Percentiles rank a stretch among this genome's conserved stretches.
Conservation (phyloP, 2,888 invertebrate species). For the Muscina levida region DNA sequence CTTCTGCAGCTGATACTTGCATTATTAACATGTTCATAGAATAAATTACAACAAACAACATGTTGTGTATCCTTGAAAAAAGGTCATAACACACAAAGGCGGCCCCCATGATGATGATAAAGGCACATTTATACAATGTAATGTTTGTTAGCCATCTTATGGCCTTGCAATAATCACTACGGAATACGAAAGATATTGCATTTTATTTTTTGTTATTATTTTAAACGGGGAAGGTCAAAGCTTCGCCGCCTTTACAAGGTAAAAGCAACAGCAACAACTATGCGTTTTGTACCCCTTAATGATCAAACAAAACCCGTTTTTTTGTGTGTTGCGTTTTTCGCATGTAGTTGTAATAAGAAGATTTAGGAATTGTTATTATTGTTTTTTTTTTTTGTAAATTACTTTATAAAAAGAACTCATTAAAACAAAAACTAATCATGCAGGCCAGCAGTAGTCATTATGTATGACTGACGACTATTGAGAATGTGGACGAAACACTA, state of each 20-base stretch:
- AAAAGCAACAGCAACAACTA: background rate
- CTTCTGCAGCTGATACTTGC: constrained; percentile 25
- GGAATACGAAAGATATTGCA: background rate
- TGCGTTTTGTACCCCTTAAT: too few species aligned
- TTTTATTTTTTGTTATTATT: too few species aligned
- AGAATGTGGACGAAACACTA: background rate
- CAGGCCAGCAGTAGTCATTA: too few species aligned
- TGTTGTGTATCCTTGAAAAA: too few species aligned
- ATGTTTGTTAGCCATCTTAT: background rate
- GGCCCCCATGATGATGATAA: too few species aligned
- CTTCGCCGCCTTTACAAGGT: constrained; percentile 17
- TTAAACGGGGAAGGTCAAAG: background rate
- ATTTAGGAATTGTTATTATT: too few species aligned
- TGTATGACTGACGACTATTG: background rate
- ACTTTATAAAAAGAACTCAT: background rate
- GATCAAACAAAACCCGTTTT: background rate
- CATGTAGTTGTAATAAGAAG: too few species aligned
- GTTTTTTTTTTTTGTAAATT: too few species aligned
- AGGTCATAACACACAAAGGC: too few species aligned
- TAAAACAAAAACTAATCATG: constrained; percentile 4
- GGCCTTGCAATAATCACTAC: background rate
- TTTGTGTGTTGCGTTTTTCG: background rate
- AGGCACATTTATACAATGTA: too few species aligned
- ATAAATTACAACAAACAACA: too few species aligned
- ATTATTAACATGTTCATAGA: too few species aligned